Base-by-base conservation (phyloP, 2,113 vertebrate species). In the Brachypodius melanocephalos region DNA sequence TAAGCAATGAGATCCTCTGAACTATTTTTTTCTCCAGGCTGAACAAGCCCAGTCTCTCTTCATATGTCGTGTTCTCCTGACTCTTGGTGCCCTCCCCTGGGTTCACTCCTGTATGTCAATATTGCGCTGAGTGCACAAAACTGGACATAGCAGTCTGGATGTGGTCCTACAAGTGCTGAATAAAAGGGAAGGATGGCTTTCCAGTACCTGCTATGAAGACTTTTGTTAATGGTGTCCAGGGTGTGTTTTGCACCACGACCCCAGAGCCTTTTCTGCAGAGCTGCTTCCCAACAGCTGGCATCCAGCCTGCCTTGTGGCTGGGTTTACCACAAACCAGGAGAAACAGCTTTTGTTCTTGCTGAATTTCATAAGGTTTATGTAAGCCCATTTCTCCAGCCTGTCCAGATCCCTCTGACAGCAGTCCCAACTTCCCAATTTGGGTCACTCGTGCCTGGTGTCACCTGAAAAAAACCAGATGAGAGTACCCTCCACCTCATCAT, bases 191-290 rank as follows among this genome's bases (percentile, higher is more conserved):
- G 25, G 16, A 45, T 46, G 10, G 14, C 17, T 71, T 71, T 12
- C 9, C 10, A 43, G 19, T 17, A 52, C 11, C 17, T 62, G 36
- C 13, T 71, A 9, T 57, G 46, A 83, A 66, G 19, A 65, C 13
- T 17, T 3, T 63, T 36, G 31, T 29, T 51, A 42, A 61, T 28
- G 29, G 25, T 65, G 14, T 31, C 26, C 32, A 78, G 21, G 12
- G 10, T 1, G 1, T 12, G 4, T 14, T 49, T 12, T 28, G 15
- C 28, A 54, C 34, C n/a, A 48, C 0, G 14, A 68, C 17, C 9
- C 6, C 54, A 68, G 24, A 49, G 24, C 28, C 25, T 54, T 68
- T 74, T 61, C 40, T n/a, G 48, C 25, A 55, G 40, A 79, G 42
- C 42, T 71, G 36, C 51, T 73, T 51, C 45, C 18, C 28, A 58